phyloP scores from a whole-genome alignment of 1,140 invertebrate species.

The Magallana angulata region DNA sequence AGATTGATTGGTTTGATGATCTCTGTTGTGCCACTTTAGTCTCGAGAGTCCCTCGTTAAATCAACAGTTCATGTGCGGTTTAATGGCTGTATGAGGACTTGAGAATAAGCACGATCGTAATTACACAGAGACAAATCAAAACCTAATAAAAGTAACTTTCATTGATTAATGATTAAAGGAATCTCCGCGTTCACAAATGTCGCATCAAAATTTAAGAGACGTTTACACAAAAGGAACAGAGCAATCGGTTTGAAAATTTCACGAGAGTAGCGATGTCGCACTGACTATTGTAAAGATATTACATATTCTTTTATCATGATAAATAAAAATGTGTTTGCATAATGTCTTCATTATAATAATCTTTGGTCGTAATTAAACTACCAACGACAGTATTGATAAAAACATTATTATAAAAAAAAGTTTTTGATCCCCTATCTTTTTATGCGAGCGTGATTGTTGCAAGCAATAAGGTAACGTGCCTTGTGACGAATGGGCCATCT shows the following conservation, averaged over 20 bases:
- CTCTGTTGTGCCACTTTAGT: constrained; percentile 16
- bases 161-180: constrained; percentile 30
- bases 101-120: constrained; percentile 12
- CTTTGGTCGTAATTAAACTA: no score
- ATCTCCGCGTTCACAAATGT: constrained; percentile 27
- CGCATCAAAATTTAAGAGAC: constrained; percentile 18
- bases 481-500: no score
- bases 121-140: constrained; percentile 31
- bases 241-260: neutral
- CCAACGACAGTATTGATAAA: no score
- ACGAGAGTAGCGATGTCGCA: neutral
- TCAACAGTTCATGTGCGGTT: constrained; percentile 25
- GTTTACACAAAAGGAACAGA: constrained; percentile 15
- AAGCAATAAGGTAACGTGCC: no score
- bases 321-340: no score
- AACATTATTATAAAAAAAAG: no score
- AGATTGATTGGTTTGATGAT: constrained; percentile 28
- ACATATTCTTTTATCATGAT: no score
- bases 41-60: constrained; percentile 32
- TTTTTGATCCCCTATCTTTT: no score
- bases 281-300: neutral
- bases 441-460: no score
- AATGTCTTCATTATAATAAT: no score
- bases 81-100: constrained; percentile 14
- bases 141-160: constrained; percentile 36